Base-by-base conservation (phyloP, 2,888 invertebrate genomes). In the Lamellibrachia columna region DNA sequence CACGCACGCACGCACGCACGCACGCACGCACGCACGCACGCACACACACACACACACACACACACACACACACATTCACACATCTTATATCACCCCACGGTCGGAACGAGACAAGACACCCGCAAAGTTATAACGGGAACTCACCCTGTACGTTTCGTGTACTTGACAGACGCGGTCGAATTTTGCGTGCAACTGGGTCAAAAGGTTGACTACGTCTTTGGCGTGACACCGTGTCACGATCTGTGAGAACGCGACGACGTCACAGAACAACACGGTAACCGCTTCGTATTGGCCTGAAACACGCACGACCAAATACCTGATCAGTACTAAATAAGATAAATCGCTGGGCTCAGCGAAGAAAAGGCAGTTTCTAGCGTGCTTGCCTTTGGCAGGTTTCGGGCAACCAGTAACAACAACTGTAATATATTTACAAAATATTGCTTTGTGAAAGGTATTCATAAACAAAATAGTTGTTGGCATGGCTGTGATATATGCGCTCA, bases 161-260 rank as follows among this genome's bases (percentile, higher is more conserved):
- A 94, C 93, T 7, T 90, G 55, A 92, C 93, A 94, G 52, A 93
- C 93, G 52, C 93, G 92, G 94, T 95, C 95, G 92, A 96, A 95
- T 90, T 94, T 93, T 53, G 94, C 94, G 93, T 95, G 95, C 55
- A 96, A 94, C 52, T 95, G 94, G 91, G 95, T 95, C 22, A 96
- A 93, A 94, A 96, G 95, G 92, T 94, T 94, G 9, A 95, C 95
- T 52, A 95, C 94, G 75, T 95, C 94, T 93, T 94, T 93, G 1
- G 96, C 95, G 0, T 94, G 93, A 93, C 95, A 95, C 7, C 90
- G 40, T 7, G 94, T 91, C 3, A 95, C 94, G 22, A 96, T 95
- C 92, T 94, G 95, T 3, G 95, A 95, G 93, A 96, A 96, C 1
- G 95, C 95, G 9, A 96, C 95, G 53, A 96, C 95, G 93, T 96